These are phyloP conservation scores for Drosophila orosa DNA, from an alignment of 1,140 invertebrate genomes.

Conservation along the genomic window DNA sequence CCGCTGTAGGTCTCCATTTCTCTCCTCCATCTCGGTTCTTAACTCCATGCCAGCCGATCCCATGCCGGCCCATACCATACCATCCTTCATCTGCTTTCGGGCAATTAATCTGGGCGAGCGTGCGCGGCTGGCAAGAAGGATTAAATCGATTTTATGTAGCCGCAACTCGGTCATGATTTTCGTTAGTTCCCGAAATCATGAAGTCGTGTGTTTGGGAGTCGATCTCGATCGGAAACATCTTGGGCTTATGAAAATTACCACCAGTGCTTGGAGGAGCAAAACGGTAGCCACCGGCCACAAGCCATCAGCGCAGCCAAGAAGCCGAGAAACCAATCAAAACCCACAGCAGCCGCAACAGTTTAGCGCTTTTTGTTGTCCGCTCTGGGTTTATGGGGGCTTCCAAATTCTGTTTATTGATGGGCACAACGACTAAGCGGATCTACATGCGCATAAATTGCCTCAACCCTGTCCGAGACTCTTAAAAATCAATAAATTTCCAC, in stretches of 20 bases:
- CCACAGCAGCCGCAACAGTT: conserved; percentile 67
- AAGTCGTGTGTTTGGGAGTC: conserved; percentile 54
- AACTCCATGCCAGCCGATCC: conserved; percentile 12
- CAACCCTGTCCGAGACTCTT: conserved; percentile 58
- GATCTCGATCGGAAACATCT: conserved; percentile 15
- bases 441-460: conserved; percentile 64
- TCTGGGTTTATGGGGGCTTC: conserved; percentile 64
- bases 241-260: conserved; percentile 71
- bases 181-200: conserved; percentile 56
- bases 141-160: conserved; percentile 80
- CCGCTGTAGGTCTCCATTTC: conserved; percentile 74
- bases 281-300: conserved; percentile 62
- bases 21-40: conserved; percentile 21
- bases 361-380: conserved; percentile 61
- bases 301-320: conserved; percentile 15
- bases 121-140: conserved; percentile 72
- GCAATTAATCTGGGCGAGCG: conserved; percentile 76
- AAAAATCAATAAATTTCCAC: conserved; percentile 80
- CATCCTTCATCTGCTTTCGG: conserved; percentile 46
- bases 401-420: conserved; percentile 74
- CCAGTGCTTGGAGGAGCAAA: conserved; percentile 48
- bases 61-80: conserved; percentile 10
- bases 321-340: conserved; percentile 38
- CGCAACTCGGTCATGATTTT: conserved; percentile 65
- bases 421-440: conserved; percentile 75